Conservation (phyloP, 2,888 invertebrate species). For the Ommatoiulus sabulosus region DNA sequence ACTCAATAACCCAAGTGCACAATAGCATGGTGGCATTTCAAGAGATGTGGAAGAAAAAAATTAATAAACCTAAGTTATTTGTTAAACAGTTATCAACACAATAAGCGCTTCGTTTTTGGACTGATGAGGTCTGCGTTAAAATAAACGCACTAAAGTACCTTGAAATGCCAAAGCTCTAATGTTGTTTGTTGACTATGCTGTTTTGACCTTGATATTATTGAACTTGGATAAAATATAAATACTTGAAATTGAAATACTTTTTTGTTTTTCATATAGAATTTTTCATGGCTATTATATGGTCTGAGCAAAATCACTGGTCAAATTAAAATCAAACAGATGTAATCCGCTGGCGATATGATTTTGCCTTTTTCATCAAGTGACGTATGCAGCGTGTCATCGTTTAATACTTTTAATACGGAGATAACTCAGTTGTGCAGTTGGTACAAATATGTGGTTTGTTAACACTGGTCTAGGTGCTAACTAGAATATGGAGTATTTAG, state of each 20-base stretch:
- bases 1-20: not conserved
- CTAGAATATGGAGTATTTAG: not conserved
- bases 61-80: too few species aligned
- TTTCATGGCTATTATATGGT: slow-evolving; percentile 49
- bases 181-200: too few species aligned
- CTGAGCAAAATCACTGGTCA: slow-evolving; percentile 21
- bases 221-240: not conserved
- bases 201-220: too few species aligned
- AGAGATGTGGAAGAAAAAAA: too few species aligned
- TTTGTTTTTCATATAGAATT: slow-evolving; percentile 41
- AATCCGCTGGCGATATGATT: not conserved
- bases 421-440: not conserved
- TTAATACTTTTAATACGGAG: not conserved
- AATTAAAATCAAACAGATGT: slow-evolving; percentile 55
- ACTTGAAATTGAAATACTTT: not conserved
- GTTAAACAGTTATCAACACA: too few species aligned
- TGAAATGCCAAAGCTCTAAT: too few species aligned
- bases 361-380: slow-evolving; percentile 5
- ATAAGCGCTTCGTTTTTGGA: too few species aligned
- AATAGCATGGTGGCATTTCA: too few species aligned
- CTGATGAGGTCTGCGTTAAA: too few species aligned
- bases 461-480: not conserved
- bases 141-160: too few species aligned
- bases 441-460: not conserved
- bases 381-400: not conserved